Evolutionary conservation across 64 coral and sea anemone species (phyloP).

Genomic region (Orbicella faveolata): DNA sequence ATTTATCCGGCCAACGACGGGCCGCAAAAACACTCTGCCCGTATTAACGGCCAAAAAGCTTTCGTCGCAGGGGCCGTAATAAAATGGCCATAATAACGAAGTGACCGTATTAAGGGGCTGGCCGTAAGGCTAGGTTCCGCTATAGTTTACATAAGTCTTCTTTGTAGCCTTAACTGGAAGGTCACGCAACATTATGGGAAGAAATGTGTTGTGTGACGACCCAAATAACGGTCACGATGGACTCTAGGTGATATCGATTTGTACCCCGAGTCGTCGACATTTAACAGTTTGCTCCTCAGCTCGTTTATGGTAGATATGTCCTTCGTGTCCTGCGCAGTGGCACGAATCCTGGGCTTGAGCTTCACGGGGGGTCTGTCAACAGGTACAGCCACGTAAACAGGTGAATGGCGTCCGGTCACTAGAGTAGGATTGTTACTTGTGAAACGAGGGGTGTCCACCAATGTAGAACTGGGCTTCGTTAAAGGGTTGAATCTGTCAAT

Average conservation of each 20-base stretch:
- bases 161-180: too few species aligned
- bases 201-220: neutral
- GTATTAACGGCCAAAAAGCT: too few species aligned
- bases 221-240: neutral
- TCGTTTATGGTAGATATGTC: constrained; percentile 20
- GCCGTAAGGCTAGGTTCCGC: too few species aligned
- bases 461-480: neutral
- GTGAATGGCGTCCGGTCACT: constrained; percentile 29
- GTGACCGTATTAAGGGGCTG: too few species aligned
- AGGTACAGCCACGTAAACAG: constrained; percentile 43
- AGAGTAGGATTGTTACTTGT: constrained; percentile 12
- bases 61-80: too few species aligned
- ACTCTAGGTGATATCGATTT: neutral
- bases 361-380: constrained; percentile 21
- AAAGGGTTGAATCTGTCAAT: neutral
- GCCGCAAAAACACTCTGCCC: too few species aligned
- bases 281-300: constrained; percentile 24
- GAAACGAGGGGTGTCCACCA: neutral
- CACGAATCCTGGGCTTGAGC: neutral
- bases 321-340: neutral
- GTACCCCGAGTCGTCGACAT: constrained; percentile 6
- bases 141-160: too few species aligned
- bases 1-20: too few species aligned
- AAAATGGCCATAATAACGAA: too few species aligned
- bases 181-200: too few species aligned